Evolutionary conservation across 2,888 invertebrate genomes (phyloP).

Genomic region (Pollenia angustigena): DNA sequence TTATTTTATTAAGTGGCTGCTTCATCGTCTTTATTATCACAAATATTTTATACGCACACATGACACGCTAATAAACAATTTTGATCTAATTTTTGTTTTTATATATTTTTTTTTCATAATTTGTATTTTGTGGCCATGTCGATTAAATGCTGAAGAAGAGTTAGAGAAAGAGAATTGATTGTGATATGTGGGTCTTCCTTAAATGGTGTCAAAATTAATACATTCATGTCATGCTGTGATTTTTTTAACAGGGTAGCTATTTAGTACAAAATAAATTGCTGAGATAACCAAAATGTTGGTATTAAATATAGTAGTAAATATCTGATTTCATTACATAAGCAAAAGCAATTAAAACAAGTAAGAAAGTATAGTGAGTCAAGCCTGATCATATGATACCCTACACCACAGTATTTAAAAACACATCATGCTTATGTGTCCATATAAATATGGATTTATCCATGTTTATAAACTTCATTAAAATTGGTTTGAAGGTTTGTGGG

Average conservation of each 20-base stretch:
- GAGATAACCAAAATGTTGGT: neutral
- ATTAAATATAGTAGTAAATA: too few species aligned
- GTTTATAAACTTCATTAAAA: too few species aligned
- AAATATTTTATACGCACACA: constrained; percentile 57
- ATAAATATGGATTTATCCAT: too few species aligned
- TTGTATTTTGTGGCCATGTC: constrained; percentile 62
- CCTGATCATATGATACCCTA: too few species aligned
- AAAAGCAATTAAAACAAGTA: too few species aligned
- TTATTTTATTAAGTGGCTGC: constrained; percentile 74
- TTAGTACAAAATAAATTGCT: neutral
- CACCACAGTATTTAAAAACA: too few species aligned
- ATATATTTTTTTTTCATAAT: constrained; percentile 11
- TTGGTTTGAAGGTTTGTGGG: too few species aligned
- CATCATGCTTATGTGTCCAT: too few species aligned
- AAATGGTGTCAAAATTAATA: constrained; percentile 50
- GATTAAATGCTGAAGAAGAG: constrained; percentile 27
- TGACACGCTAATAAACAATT: constrained; percentile 60
- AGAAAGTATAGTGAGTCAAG: too few species aligned
- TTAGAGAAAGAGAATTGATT: neutral
- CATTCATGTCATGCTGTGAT: constrained; percentile 61
- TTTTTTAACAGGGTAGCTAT: neutral
- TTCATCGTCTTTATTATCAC: constrained; percentile 67
- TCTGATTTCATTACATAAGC: too few species aligned
- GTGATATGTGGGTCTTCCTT: constrained; percentile 33
- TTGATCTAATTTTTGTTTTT: constrained; percentile 48